Base-by-base conservation (phyloP, 2,797 vertebrate genomes). In the Phalloptychus januarius region DNA sequence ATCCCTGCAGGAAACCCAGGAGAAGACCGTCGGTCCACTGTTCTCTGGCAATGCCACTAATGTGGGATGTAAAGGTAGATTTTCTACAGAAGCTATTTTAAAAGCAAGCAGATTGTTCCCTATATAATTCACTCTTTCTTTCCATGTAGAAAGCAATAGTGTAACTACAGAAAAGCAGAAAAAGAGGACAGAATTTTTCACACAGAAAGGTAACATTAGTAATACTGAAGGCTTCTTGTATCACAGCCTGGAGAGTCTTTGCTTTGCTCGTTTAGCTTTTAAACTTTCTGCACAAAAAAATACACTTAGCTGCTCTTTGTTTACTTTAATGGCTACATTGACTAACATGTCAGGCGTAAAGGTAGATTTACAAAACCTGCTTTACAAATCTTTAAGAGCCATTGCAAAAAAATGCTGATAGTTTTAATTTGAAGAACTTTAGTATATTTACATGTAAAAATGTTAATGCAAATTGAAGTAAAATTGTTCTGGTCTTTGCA, bases 141-240 rank as follows among this genome's bases (percentile, higher is more conserved):
- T 93, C 76, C 79, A 92, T 96, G 92, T 97, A 98, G 98, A 96
- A 78, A 94, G 90, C 95, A 95, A 95, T 92, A 91, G 88, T 87
- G 92, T 97, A 93, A 95, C 93, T 95, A 95, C 95, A 96, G 97
- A 94, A 97, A 98, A 97, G 96, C 96, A 96, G 90, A 96, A 94
- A 96, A 97, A 96, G 70, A 96, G 97, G 83, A 97, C 95, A 91
- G 96, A 98, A 78, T 99, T 97, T 98, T 98, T 99, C 96, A 96
- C 95, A 93, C 94, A 8, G 67, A 91, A 95, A 98, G 97, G 98
- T 99, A 98, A 97, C 85, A 56, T 13, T 2, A 46, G 71, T 78
- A 76, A 78, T 31, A 73, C 20, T 8, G 52, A 25, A 0, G 1
- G 25, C 10, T n/a, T 23, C 10, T 65, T 56, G n/a, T 18, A 18